Evolutionary conservation across 1,140 invertebrate species (phyloP).

Genomic region (Araneus ventricosus): DNA sequence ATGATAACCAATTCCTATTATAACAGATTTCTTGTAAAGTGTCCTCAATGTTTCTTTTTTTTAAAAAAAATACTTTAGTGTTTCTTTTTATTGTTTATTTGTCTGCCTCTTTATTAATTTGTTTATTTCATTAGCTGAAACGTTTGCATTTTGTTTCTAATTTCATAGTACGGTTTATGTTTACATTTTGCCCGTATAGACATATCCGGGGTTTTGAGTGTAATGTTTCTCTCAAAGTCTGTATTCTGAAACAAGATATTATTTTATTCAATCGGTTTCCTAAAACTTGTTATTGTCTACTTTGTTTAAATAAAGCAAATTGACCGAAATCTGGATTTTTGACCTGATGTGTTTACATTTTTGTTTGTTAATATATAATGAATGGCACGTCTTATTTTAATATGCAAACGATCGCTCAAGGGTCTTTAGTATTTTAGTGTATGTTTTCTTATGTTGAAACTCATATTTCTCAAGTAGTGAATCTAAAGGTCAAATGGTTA

Average conservation of each 20-base stretch:
- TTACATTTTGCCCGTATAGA: not conserved
- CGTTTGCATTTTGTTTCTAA: not conserved
- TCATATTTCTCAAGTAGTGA: not conserved
- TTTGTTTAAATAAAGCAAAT: too few species aligned
- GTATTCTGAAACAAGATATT: too few species aligned
- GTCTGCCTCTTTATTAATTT: not conserved
- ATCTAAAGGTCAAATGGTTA: slow-evolving; percentile 3
- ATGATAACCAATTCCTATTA: not conserved
- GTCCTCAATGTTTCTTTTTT: not conserved
- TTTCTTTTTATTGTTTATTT: not conserved
- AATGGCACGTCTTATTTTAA: too few species aligned
- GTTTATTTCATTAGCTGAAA: not conserved
- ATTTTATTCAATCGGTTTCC: too few species aligned
- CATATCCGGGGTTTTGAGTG: not conserved
- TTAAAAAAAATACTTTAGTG: not conserved
- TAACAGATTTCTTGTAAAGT: not conserved
- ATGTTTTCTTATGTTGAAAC: too few species aligned
- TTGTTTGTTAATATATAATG: too few species aligned
- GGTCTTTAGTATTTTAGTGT: too few species aligned
- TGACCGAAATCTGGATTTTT: too few species aligned
- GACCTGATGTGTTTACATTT: too few species aligned
- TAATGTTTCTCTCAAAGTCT: too few species aligned
- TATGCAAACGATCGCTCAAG: too few species aligned
- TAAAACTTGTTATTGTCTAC: too few species aligned
- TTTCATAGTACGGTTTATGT: not conserved